phyloP scores from a whole-genome alignment of 2,797 vertebrate species.

The Enoplosus armatus region DNA sequence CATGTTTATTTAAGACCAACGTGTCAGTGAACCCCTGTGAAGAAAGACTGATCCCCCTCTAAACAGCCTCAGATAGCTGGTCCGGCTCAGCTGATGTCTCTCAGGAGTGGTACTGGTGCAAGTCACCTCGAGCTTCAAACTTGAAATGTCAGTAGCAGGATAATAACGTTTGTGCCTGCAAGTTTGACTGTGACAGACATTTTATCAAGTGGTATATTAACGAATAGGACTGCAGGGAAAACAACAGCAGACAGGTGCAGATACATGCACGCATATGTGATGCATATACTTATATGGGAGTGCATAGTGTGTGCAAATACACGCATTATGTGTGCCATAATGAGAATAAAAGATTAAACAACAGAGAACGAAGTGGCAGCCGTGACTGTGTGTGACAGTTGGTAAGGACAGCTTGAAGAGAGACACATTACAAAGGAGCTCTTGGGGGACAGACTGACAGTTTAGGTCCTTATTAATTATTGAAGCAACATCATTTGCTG shows the following conservation, averaged over 20 bases:
- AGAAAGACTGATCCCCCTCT: constrained; percentile 24
- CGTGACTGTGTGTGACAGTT: constrained; percentile 6
- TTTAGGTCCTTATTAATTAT: constrained; percentile 73
- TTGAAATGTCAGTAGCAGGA: constrained; percentile 17
- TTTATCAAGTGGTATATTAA: neutral
- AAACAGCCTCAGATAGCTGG: constrained; percentile 52
- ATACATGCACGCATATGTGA: neutral
- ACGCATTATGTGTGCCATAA: constrained; percentile 4
- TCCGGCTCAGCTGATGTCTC: constrained; percentile 53
- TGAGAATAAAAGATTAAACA: neutral
- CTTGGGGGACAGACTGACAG: constrained; percentile 34
- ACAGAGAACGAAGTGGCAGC: neutral
- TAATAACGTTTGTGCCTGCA: neutral
- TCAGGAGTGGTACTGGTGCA: constrained; percentile 19
- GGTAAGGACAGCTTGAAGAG: constrained; percentile 15
- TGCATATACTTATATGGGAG: neutral
- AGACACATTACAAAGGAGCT: constrained; percentile 37
- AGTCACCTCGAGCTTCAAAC: constrained; percentile 43
- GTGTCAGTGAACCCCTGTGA: neutral
- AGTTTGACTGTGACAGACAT: neutral
- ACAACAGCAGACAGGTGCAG: neutral
- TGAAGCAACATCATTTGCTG: constrained; percentile 67
- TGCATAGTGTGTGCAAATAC: neutral
- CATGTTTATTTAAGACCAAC: constrained; percentile 33
- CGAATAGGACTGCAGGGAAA: neutral